phyloP scores from a whole-genome alignment of 2,797 vertebrate species.

The Alauda arvensis region DNA sequence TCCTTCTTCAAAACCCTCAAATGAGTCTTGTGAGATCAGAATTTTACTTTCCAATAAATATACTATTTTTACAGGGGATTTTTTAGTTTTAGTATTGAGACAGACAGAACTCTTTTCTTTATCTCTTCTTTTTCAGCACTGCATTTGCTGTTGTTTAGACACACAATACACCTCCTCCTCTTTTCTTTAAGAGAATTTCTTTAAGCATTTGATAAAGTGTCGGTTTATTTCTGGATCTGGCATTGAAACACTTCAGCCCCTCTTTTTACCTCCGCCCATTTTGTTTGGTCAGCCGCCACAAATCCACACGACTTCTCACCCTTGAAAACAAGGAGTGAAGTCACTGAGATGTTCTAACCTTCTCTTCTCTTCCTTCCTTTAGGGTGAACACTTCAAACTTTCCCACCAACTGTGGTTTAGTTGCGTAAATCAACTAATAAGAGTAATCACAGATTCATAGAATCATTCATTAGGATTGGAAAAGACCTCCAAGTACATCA shows the following conservation, averaged over 20 bases:
- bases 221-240: background rate
- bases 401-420: background rate
- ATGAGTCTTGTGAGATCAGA: background rate
- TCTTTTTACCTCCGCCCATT: background rate
- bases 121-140: background rate
- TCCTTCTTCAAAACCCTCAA: background rate
- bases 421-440: background rate
- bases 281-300: background rate
- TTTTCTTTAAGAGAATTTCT: background rate
- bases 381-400: background rate
- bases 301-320: background rate
- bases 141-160: background rate
- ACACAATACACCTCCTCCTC: background rate
- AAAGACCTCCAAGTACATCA: background rate
- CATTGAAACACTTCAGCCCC: background rate
- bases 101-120: background rate
- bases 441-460: background rate
- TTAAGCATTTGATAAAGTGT: background rate
- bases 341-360: background rate
- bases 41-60: background rate
- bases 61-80: background rate
- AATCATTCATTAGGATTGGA: accelerated
- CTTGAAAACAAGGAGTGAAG: background rate
- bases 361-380: background rate
- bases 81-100: background rate